Conservation (phyloP, 2,888 invertebrate species). For the Lamproptera curius region DNA sequence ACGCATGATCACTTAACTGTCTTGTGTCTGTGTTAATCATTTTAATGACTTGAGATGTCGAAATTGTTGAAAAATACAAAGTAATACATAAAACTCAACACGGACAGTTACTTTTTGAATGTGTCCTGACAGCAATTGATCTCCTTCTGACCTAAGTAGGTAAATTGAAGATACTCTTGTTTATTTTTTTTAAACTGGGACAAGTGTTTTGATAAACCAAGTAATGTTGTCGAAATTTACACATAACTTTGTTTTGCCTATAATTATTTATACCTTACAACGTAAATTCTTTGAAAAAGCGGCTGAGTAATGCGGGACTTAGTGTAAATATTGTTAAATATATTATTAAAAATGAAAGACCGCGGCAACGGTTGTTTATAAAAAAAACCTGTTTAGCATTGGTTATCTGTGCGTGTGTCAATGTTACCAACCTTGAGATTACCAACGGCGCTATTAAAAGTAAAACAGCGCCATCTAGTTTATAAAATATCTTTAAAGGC, state of each 20-base stretch:
- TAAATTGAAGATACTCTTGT: neutral
- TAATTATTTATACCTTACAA: too few species aligned
- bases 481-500: conserved; percentile 17
- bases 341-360: conserved; percentile 29
- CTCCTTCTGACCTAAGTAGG: conserved; percentile 1
- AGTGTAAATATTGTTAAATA: conserved; percentile 51
- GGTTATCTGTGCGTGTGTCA: conserved; percentile 37
- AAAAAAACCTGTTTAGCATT: conserved; percentile 42
- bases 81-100: too few species aligned
- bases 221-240: too few species aligned
- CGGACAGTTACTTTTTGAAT: too few species aligned
- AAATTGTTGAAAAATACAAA: too few species aligned
- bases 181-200: too few species aligned
- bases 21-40: too few species aligned
- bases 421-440: conserved; percentile 41
- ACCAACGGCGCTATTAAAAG: conserved; percentile 32
- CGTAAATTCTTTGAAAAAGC: too few species aligned
- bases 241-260: too few species aligned
- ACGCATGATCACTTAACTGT: too few species aligned
- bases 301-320: conserved; percentile 31
- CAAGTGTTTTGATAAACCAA: too few species aligned
- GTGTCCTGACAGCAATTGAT: conserved; percentile 4
- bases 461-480: conserved; percentile 37
- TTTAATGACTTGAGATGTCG: too few species aligned
- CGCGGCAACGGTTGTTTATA: conserved; percentile 47